Evolutionary conservation across 2,888 invertebrate genomes (phyloP).

Genomic region (Callyntrura sp.): DNA sequence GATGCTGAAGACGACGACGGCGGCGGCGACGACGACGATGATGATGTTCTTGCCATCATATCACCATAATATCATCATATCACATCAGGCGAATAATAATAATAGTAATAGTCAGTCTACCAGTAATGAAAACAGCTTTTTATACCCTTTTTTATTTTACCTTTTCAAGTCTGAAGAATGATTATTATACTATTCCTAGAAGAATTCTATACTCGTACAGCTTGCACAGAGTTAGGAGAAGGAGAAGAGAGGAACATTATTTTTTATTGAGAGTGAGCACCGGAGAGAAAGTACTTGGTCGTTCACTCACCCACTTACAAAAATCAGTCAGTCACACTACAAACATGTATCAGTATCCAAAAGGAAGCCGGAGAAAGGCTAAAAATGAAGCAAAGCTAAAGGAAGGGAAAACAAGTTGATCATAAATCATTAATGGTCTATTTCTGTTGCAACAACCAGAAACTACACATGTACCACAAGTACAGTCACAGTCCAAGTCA

Average conservation of each 20-base stretch:
- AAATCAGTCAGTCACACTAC: constrained; percentile 40
- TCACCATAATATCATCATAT: constrained; percentile 3
- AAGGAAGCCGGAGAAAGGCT: neutral
- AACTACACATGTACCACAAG: neutral
- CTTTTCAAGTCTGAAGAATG: neutral
- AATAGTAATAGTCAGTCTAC: constrained; percentile 1
- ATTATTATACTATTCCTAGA: neutral
- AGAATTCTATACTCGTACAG: too few species aligned
- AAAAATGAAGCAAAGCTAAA: constrained; percentile 23
- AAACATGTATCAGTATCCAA: neutral
- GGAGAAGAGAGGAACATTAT: neutral
- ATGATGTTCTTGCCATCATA: neutral
- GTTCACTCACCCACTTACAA: constrained; percentile 7
- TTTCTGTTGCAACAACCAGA: constrained; percentile 37
- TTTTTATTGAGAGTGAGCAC: constrained; percentile 10
- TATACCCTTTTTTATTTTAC: constrained; percentile 9
- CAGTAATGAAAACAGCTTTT: constrained; percentile 17
- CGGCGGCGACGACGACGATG: neutral
- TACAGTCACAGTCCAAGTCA: neutral
- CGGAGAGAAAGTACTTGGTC: constrained; percentile 24
- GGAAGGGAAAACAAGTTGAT: constrained; percentile 63
- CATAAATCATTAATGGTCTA: constrained; percentile 73
- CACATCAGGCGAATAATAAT: constrained; percentile 26
- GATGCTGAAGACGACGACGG: neutral
- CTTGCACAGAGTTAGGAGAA: too few species aligned